Evolutionary conservation across 2,797 vertebrate species (phyloP), one percentile per base, ranked within the genome.

Genomic region (Periophthalmus magnuspinnatus): DNA sequence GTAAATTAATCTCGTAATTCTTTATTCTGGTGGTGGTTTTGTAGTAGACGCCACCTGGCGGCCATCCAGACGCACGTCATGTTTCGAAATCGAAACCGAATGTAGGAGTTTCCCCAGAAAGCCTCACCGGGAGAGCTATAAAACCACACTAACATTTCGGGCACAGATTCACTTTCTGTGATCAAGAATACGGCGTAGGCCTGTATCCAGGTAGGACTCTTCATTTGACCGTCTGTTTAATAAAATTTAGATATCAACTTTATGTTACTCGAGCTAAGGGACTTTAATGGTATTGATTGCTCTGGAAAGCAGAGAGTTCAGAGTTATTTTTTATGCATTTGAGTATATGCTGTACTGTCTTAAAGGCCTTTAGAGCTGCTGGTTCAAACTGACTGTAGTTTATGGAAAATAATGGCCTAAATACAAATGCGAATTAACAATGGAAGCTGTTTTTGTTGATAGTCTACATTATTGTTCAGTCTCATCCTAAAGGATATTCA

Each of bases 41-140:
- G 14, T 54, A 21, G 14, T 28, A 38, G n/a, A 14, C 76, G 52
- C 83, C 74, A 33, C 69, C 86, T 81, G 59, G 76, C 57, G 84
- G 74, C 19, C 1, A 19, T 19, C 1, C 41, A 45, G 13, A 14
- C 3, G 41, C 13, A 16, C 88, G 89, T 86, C 68, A 79, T 36
- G 69, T 41, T 6, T 38, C 68, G 77, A 92, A 93, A 94, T 87
- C 91, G 92, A 93, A 94, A 94, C 84, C 65, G 63, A 89, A 1
- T 5, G 2, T 54, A 45, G 72, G 87, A 70, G 77, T 89, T 92
- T 93, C 88, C 87, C 32, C 24, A 66, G 79, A 92, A 92, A 17
- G 2, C 36, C 34, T 8, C 17, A 0, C 56, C 0, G 5, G 10
- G 3, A 2, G 22, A 2, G 41, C 16, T 65, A 71, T 71, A 73